These are phyloP conservation scores for Seriola aureovittata DNA, from an alignment of 2,113 vertebrate genomes.

Conservation along the genomic window DNA sequence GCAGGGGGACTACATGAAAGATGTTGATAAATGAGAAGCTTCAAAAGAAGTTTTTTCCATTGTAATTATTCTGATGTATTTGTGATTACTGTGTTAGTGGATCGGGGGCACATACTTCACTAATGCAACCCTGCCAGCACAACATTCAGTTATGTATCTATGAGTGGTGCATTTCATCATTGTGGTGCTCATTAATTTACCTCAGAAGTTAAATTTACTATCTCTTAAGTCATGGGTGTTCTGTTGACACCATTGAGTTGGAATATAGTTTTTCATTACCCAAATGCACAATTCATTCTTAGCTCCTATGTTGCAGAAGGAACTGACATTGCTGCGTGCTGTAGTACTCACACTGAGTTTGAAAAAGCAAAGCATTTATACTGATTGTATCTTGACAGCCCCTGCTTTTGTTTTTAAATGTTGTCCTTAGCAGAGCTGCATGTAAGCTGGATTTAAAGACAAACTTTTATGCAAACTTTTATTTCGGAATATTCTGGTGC, in stretches of 20 bases:
- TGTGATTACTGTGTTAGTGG: not conserved
- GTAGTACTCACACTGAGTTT: not conserved
- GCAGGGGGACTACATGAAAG: not conserved
- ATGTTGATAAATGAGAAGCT: not conserved
- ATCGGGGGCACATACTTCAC: not conserved
- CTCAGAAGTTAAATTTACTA: not conserved
- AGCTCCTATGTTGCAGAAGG: slow-evolving; percentile 1
- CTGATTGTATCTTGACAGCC: slow-evolving; percentile 19
- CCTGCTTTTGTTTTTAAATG: slow-evolving; percentile 27
- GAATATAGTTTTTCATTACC: slow-evolving; percentile 19
- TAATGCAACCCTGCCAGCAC: not conserved
- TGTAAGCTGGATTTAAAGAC: slow-evolving; percentile 10
- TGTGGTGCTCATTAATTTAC: not conserved
- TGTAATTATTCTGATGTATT: not conserved
- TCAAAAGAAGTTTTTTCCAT: not conserved
- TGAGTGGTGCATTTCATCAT: not conserved
- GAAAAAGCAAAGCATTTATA: slow-evolving; percentile 30
- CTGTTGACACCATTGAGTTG: not conserved
- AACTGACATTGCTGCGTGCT: slow-evolving; percentile 10
- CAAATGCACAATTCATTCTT: slow-evolving; percentile 18
- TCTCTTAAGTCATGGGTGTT: not conserved
- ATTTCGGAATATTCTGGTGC: not conserved
- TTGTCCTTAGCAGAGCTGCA: not conserved
- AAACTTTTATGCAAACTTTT: not conserved
- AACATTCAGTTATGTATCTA: not conserved